A percentile compares a stretch with the other conserved stretches of the same genome.
phyloP scores from a whole-genome alignment of 2,888 invertebrate species.

The Polymixis flavicincta region DNA sequence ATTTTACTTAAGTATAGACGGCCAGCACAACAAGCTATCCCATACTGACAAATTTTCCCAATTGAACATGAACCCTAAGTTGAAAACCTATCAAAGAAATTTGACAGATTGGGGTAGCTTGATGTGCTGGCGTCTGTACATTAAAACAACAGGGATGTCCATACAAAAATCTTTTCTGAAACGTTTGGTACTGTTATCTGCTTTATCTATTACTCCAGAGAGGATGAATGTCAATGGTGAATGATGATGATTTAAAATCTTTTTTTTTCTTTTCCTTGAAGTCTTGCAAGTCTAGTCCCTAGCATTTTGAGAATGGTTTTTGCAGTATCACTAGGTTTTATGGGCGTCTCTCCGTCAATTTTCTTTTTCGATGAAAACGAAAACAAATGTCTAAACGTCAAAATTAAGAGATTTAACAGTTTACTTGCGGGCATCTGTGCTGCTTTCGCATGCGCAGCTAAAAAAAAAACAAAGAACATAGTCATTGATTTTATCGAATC shows the following conservation, averaged over 20 bases:
- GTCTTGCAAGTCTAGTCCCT: neutral
- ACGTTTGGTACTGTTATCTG: neutral
- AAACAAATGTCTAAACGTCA: neutral
- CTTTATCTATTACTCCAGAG: neutral
- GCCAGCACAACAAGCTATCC: no score
- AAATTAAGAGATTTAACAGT: neutral
- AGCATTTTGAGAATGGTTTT: neutral
- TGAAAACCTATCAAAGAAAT: no score
- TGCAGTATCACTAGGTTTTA: neutral
- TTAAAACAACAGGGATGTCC: neutral
- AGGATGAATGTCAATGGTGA: neutral
- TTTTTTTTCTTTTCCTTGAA: neutral
- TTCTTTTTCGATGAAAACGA: neutral
- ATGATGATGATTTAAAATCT: no score
- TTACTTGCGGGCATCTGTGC: neutral
- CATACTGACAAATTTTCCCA: no score
- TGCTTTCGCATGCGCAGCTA: neutral
- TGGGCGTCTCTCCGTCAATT: neutral
- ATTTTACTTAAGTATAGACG: no score
- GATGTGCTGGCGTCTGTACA: no score
- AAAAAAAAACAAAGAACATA: neutral
- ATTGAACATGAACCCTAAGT: no score
- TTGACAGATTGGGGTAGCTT: no score
- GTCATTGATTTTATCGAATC: neutral
- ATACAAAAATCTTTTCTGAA: no score